Base-by-base conservation (phyloP, 2,797 vertebrate genomes). In the Squalus acanthias region DNA sequence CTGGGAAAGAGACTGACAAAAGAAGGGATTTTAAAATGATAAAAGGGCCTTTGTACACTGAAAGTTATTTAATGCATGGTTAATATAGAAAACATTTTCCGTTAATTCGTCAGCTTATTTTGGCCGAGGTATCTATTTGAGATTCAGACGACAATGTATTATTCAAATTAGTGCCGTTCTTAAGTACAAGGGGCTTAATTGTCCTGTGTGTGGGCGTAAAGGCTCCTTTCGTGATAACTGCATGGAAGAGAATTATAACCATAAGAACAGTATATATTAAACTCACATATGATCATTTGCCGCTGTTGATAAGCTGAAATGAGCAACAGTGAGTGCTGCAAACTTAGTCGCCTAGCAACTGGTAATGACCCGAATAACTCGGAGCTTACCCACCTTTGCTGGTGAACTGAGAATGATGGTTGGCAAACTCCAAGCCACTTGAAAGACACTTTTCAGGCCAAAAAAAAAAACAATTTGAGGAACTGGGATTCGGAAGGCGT, bases 61-160 rank as follows among this genome's bases (percentile, higher is more conserved):
- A 93, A 93, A 93, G 91, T 69, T 93, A 69, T 93, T 93, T 93
- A 93, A 93, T 93, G 91, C 65, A 69, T 67, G 65, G 91, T 93
- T 93, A 93, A 93, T 69, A 69, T 24, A 5, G 91, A 69, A 46
- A 63, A 69, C 91, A 24, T 69, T 93, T 67, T 39, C 65, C 39
- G 12, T 93, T 69, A 46, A 93, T 69, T 67, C n/a, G 24, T 93
- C n/a, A 22, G 91, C 91, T 69, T 69, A 93, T 46, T 93, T 93
- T 93, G 65, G 91, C 63, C 9, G n/a, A 93, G 63, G 65, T 69
- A 46, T 69, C 91, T 69, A 8, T 93, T 69, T 93, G 91, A 69
- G 91, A 93, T 93, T 93, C 65, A 67, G 91, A 69, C n/a, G n/a
- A 69, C 39, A n/a, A 63, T 10, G 65, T 69, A 10, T 50, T 93